phyloP scores from a whole-genome alignment of 2,113 vertebrate genomes.

The Colinus virginianus region DNA sequence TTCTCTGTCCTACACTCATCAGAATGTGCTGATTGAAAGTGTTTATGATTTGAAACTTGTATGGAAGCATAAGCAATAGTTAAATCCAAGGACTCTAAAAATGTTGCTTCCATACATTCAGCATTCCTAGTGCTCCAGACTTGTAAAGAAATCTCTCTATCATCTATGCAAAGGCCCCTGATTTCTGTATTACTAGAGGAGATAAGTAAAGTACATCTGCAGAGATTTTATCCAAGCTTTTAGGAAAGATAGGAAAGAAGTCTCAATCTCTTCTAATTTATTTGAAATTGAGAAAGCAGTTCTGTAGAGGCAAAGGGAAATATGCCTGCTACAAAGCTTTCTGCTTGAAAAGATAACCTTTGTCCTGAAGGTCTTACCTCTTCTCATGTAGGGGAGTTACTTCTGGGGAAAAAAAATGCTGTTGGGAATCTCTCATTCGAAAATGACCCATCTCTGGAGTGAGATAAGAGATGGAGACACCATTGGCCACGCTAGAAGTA shows the following conservation, averaged over 20 bases:
- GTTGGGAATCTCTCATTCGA: background rate
- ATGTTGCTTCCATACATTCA: background rate
- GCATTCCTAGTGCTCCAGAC: background rate
- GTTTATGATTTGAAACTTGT: background rate
- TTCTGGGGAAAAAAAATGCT: background rate
- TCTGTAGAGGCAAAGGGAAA: background rate
- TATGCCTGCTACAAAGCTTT: rapidly evolving
- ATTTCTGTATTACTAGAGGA: conserved; percentile 21
- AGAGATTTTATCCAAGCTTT: background rate
- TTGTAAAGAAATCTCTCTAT: background rate
- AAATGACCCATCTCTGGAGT: background rate
- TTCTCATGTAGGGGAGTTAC: background rate
- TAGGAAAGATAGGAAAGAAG: background rate
- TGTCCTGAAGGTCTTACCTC: background rate
- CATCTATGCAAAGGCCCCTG: background rate
- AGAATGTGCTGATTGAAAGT: background rate
- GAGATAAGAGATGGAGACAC: background rate
- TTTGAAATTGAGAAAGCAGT: background rate
- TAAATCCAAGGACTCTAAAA: background rate
- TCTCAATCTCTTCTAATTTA: background rate
- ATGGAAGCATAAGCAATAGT: background rate
- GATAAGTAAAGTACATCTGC: background rate
- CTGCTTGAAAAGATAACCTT: background rate
- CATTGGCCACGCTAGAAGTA: background rate
- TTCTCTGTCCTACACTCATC: background rate